Evolutionary conservation across 2,888 invertebrate genomes (phyloP), one percentile per base, ranked within the genome.

Genomic region (Platycheirus albimanus): DNA sequence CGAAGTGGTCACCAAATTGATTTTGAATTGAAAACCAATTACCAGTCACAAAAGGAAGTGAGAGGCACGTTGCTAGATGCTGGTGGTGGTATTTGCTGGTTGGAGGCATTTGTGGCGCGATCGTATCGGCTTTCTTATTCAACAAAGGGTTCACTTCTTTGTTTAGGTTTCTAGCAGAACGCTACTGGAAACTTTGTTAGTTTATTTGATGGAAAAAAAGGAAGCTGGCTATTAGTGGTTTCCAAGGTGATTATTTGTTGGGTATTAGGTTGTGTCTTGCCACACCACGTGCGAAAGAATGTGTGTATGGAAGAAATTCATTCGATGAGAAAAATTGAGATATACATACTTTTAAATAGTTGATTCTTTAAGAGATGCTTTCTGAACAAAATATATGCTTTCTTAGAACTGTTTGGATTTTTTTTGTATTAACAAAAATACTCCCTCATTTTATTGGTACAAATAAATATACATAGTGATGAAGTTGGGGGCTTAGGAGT

Each of bases 1-100:
- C 76, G 81, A 81, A 71, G 71, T 76, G 71, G 81, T 76, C 67
- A 81, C 66, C 81, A 81, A 81, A 76, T 81, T 75, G 69, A 63
- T 63, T 63, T 74, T 56, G 74, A 79, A 79, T 79, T 81, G 66
- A 49, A 81, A 76, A 81, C 71, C 81, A 81, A 81, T 81, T 76
- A 81, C 76, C 71, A 49, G 15, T 17, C 19, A 76, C 61, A 81
- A 81, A 63, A 58, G 64, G 30, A 43, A 45, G 38, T 52, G 66
- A 64, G 47, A 66, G 66, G 54, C 24, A 33, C 33, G 11, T 13
- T n/a, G 30, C 5, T 15, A 28, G 51, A 19, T 54, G 47, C 1
- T 15, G 19, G 19, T n/a, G 33, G 20, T 54, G 45, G 43, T 45
- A 28, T 58, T 64, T 69, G 58, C 17, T 71, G 6, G 41, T 20